phyloP scores from a whole-genome alignment of 2,888 invertebrate species.

The Drepana falcataria region DNA sequence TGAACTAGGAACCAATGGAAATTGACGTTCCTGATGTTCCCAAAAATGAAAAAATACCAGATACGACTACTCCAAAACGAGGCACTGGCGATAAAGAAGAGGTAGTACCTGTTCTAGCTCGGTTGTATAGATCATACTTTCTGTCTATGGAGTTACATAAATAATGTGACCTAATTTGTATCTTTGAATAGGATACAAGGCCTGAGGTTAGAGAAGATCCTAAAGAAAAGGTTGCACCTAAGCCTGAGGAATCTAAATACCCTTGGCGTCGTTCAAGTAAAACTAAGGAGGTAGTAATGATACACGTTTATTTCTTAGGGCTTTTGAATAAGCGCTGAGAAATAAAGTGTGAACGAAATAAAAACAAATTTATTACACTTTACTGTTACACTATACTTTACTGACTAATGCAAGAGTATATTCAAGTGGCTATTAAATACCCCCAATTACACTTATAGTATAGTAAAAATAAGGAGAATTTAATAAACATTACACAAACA shows the following conservation, averaged over 20 bases:
- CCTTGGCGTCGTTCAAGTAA: constrained; percentile 23
- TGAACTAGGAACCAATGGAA: not conserved
- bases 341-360: too few species aligned
- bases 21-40: not conserved
- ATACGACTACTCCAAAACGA: not conserved
- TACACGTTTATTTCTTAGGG: constrained; percentile 2
- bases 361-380: constrained; percentile 3
- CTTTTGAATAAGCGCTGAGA: too few species aligned
- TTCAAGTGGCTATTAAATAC: not conserved
- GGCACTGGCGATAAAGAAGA: constrained; percentile 16
- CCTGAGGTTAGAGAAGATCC: constrained; percentile 10
- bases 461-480: too few species aligned
- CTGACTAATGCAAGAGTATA: not conserved
- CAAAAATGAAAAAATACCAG: not conserved
- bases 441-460: not conserved
- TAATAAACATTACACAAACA: not conserved
- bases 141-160: constrained; percentile 4
- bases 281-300: constrained; percentile 20
- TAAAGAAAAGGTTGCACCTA: constrained; percentile 9
- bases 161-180: not conserved
- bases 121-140: too few species aligned
- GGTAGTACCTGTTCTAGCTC: not conserved
- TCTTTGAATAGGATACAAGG: constrained; percentile 4
- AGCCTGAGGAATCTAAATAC: constrained; percentile 15
- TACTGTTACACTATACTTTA: not conserved